Percentiles rank a stretch among this genome's conserved stretches.
These are phyloP conservation scores for Pocota personata DNA, from an alignment of 2,888 invertebrate genomes.

Conservation along the genomic window DNA sequence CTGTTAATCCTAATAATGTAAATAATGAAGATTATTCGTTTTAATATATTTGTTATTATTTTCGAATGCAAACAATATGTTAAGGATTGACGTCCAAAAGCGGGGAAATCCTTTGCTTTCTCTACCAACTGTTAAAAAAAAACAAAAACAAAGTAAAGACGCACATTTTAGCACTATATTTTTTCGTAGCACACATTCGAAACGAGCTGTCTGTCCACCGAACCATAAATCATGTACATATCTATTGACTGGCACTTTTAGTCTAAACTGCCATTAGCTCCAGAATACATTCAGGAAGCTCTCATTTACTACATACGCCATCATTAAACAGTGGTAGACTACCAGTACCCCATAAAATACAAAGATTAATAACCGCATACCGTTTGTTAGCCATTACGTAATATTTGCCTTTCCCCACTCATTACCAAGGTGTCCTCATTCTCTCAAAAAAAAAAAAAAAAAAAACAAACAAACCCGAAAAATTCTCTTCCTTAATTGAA, in stretches of 20 bases:
- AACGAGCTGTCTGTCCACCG: not conserved
- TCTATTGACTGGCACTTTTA: not conserved
- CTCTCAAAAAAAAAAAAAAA: too few relatives aligned
- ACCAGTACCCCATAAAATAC: not conserved
- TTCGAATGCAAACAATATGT: too few relatives aligned
- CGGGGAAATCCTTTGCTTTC: not conserved
- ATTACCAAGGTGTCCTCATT: too few relatives aligned
- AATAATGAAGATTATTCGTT: too few relatives aligned
- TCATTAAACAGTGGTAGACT: constrained; percentile 12
- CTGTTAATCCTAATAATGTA: too few relatives aligned
- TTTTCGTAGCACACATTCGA: not conserved
- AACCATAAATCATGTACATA: not conserved
- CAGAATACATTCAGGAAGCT: not conserved
- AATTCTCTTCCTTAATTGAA: constrained; percentile 29
- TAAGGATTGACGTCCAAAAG: not conserved
- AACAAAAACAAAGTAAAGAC: too few relatives aligned
- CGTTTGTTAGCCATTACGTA: constrained; percentile 20
- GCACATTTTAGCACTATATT: not conserved
- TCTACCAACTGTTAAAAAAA: not conserved
- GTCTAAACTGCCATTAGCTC: not conserved
- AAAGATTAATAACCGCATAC: constrained; percentile 25
- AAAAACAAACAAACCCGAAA: not conserved
- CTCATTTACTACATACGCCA: not conserved
- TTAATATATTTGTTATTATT: too few relatives aligned
- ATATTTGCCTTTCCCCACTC: not conserved